phyloP scores from a whole-genome alignment of 2,888 invertebrate species.

The Drosophila mimetica region DNA sequence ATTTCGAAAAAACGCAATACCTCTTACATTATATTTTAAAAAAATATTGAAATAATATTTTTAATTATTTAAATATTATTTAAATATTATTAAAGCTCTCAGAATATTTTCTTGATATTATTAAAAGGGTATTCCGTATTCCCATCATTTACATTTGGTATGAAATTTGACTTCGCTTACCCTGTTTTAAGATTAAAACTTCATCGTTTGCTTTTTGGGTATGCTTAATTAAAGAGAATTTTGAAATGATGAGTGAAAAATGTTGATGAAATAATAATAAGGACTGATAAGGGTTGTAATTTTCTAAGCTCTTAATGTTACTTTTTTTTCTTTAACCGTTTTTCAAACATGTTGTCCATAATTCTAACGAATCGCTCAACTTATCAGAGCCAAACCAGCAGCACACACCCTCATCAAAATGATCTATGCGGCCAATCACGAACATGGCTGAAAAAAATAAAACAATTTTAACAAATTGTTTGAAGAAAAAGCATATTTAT shows the following conservation, averaged over 20 bases:
- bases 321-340: background rate
- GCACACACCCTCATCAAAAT: constrained; percentile 58
- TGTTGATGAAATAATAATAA: constrained; percentile 8
- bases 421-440: constrained; percentile 67
- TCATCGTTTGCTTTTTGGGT: constrained; percentile 3
- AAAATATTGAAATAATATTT: too few relatives aligned
- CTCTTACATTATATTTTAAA: too few relatives aligned
- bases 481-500: constrained; percentile 53
- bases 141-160: background rate
- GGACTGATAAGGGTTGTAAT: constrained; percentile 1
- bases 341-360: too few relatives aligned
- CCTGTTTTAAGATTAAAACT: constrained; percentile 4
- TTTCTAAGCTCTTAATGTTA: too few relatives aligned
- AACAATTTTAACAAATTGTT: constrained; percentile 27
- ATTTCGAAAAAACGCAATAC: too few relatives aligned
- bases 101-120: too few relatives aligned
- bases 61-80: too few relatives aligned
- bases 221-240: constrained; percentile 31
- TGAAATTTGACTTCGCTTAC: background rate
- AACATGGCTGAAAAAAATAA: constrained; percentile 26
- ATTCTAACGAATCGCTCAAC: background rate
- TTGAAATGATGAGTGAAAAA: constrained; percentile 16
- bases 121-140: background rate
- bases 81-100: too few relatives aligned
- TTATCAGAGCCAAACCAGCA: constrained; percentile 18